Percentiles rank a stretch among this genome's conserved stretches.
Conservation (phyloP, 2,888 invertebrate genomes). For the Theretra japonica region DNA sequence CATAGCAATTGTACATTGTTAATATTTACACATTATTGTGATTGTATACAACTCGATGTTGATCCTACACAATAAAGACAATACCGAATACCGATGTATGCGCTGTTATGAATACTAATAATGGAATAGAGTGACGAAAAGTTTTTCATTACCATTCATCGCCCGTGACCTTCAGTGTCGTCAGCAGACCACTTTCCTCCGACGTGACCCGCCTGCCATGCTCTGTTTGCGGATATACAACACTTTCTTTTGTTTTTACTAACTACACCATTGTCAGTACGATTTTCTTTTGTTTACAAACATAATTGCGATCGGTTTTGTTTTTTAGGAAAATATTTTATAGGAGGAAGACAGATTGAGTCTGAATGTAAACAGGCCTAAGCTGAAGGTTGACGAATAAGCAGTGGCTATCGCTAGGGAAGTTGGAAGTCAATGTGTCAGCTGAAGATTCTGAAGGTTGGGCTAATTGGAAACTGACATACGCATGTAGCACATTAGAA, state of each 20-base stretch:
- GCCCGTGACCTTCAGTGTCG: slow-evolving; percentile 67
- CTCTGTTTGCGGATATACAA: slow-evolving; percentile 50
- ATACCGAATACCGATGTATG: no score
- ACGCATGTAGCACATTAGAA: no score
- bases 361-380: no score
- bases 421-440: no score
- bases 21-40: no score
- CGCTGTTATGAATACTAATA: background rate
- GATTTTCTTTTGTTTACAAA: slow-evolving; percentile 16
- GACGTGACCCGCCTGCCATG: slow-evolving; percentile 60
- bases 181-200: slow-evolving; percentile 64
- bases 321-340: background rate
- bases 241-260: slow-evolving; percentile 64
- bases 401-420: no score
- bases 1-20: no score
- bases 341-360: no score
- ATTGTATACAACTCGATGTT: background rate
- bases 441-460: no score
- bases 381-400: no score
- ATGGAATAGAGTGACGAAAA: slow-evolving; percentile 29
- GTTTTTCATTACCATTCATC: slow-evolving; percentile 58
- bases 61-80: background rate
- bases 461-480: no score
- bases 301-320: background rate
- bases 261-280: slow-evolving; percentile 8